Conservation (phyloP, 2,797 vertebrate genomes). For the Remorina albescens region DNA sequence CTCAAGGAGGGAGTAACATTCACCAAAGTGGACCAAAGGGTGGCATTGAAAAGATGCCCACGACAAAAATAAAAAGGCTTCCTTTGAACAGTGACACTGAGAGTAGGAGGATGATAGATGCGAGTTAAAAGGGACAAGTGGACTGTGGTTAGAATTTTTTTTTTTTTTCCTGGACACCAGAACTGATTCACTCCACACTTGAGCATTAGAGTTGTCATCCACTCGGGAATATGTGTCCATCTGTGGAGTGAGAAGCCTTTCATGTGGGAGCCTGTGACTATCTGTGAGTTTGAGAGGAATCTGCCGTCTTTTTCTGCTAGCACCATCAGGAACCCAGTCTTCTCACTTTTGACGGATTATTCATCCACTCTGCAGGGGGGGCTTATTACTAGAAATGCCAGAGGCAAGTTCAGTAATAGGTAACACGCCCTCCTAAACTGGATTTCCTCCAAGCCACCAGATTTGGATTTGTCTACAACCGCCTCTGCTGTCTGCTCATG, state of each 20-base stretch:
- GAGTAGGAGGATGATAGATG: constrained; percentile 59
- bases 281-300: constrained; percentile 50
- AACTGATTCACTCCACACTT: constrained; percentile 39
- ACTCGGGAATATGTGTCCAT: constrained; percentile 56
- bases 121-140: constrained; percentile 64
- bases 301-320: constrained; percentile 27
- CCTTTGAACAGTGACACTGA: constrained; percentile 44
- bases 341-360: constrained; percentile 68
- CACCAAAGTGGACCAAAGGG: constrained; percentile 45
- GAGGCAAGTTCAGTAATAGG: constrained; percentile 65
- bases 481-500: constrained; percentile 67
- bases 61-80: constrained; percentile 69
- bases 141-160: constrained; percentile 26
- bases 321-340: constrained; percentile 41
- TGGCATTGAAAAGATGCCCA: constrained; percentile 70
- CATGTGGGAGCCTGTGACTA: constrained; percentile 47
- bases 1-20: constrained; percentile 33
- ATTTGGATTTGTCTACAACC: constrained; percentile 66
- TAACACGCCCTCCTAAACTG: constrained; percentile 68
- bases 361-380: constrained; percentile 55
- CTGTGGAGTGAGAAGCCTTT: constrained; percentile 52
- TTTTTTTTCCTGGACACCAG: constrained; percentile 54
- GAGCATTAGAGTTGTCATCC: constrained; percentile 44
- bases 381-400: constrained; percentile 64
- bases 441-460: constrained; percentile 48